Conservation (phyloP, 2,797 vertebrate species). For the Scarus forsteni region DNA sequence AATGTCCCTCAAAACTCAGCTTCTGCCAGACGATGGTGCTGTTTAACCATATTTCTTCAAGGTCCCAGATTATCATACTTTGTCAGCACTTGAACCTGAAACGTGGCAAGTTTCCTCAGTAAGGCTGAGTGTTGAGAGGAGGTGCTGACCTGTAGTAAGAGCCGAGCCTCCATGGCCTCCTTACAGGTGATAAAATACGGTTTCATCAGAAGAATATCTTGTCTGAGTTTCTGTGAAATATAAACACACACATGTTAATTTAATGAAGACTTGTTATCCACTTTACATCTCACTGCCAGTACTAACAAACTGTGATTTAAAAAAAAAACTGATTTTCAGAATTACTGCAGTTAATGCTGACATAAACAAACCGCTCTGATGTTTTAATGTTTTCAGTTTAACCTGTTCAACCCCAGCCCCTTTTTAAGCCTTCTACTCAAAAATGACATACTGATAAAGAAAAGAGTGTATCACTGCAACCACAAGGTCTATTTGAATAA, state of each 20-base stretch:
- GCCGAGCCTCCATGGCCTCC: constrained; percentile 95
- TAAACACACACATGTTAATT: not conserved
- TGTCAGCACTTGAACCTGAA: not conserved
- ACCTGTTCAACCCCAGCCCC: too few relatives aligned
- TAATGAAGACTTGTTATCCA: not conserved
- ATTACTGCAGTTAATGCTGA: not conserved
- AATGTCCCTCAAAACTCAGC: not conserved
- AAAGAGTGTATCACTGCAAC: too few relatives aligned
- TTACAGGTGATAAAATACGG: constrained; percentile 98
- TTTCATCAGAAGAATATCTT: constrained; percentile 98
- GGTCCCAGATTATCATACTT: not conserved
- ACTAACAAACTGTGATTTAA: not conserved
- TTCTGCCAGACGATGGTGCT: constrained; percentile 43
- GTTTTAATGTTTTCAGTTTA: not conserved
- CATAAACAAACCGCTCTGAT: not conserved
- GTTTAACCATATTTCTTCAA: constrained; percentile 12
- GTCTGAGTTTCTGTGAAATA: constrained; percentile 91
- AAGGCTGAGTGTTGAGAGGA: not conserved
- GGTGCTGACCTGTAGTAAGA: constrained; percentile 91
- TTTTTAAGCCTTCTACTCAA: too few relatives aligned
- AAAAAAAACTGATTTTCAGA: not conserved
- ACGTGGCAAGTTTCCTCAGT: too few relatives aligned
- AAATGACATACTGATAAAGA: too few relatives aligned
- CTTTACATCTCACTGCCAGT: not conserved
- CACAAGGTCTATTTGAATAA: too few relatives aligned